A percentile compares a stretch with the other conserved stretches of the same genome.
Evolutionary conservation across 2,888 invertebrate species (phyloP).

Genomic region (Tenthredo scrophulariae): DNA sequence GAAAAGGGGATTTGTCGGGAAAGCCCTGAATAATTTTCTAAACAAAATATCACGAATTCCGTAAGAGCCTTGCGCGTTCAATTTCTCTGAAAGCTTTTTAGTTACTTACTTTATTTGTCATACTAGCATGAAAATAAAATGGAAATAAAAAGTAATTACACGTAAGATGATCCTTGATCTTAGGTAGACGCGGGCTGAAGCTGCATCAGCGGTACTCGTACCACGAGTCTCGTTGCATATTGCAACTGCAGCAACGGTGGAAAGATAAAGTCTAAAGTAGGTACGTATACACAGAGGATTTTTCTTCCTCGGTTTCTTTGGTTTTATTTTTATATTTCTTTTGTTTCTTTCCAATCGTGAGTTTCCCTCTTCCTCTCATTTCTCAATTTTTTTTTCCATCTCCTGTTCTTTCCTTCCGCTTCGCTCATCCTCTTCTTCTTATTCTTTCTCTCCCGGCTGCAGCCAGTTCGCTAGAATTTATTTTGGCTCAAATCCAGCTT

Average conservation of each 20-base stretch:
- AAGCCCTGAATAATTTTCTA: neutral
- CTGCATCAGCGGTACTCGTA: neutral
- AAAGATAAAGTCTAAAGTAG: neutral
- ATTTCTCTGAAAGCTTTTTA: neutral
- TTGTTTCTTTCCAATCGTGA: conserved; percentile 3
- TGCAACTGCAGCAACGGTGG: neutral
- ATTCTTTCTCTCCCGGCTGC: neutral
- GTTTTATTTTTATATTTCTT: neutral
- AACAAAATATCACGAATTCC: neutral
- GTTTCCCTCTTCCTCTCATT: neutral
- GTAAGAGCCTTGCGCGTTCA: neutral
- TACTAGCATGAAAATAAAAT: neutral
- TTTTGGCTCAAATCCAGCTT: conserved; percentile 51
- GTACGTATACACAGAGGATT: neutral
- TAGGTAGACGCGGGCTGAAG: neutral
- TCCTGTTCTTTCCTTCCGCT: neutral
- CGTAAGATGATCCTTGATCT: neutral
- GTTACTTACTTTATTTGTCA: neutral
- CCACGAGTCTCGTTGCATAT: neutral
- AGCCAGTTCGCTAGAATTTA: conserved; percentile 29
- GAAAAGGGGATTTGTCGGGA: neutral
- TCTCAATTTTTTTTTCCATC: neutral
- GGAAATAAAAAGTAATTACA: neutral
- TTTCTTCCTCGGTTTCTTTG: neutral
- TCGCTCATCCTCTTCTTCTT: neutral